Evolutionary conservation across 2,797 vertebrate species (phyloP).

Genomic region (Anguilla megastoma): DNA sequence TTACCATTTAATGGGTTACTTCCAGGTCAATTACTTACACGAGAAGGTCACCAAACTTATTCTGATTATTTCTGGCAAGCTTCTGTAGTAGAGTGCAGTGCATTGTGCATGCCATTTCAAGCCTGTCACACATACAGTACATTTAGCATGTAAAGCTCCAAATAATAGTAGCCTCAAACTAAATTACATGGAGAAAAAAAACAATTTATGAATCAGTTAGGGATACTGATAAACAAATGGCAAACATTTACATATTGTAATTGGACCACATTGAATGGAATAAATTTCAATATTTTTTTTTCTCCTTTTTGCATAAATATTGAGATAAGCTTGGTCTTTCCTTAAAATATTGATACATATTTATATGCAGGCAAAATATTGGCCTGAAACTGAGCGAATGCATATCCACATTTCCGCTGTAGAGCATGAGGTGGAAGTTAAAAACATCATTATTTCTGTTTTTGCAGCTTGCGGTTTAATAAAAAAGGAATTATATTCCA

Average conservation of each 20-base stretch:
- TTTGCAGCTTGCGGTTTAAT: neutral
- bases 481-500: neutral
- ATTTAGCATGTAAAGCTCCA: conserved; percentile 13
- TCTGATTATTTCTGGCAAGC: neutral
- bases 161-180: conserved; percentile 2
- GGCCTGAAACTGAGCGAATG: neutral
- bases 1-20: neutral
- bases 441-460: neutral
- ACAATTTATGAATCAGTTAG: conserved; percentile 12
- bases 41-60: neutral
- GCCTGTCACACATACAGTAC: neutral
- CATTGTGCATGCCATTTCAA: neutral
- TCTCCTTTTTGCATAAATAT: neutral
- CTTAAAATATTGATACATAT: neutral
- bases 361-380: neutral
- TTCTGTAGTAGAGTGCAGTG: neutral
- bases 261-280: conserved; percentile 11
- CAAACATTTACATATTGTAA: conserved; percentile 10
- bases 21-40: neutral
- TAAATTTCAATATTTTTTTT: neutral
- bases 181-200: conserved; percentile 13
- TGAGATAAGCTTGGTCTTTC: conserved; percentile 1
- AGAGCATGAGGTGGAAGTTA: neutral
- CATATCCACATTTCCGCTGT: neutral
- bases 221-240: conserved; percentile 15